Conservation (phyloP, 2,797 vertebrate genomes). For the Pelodytes ibericus region DNA sequence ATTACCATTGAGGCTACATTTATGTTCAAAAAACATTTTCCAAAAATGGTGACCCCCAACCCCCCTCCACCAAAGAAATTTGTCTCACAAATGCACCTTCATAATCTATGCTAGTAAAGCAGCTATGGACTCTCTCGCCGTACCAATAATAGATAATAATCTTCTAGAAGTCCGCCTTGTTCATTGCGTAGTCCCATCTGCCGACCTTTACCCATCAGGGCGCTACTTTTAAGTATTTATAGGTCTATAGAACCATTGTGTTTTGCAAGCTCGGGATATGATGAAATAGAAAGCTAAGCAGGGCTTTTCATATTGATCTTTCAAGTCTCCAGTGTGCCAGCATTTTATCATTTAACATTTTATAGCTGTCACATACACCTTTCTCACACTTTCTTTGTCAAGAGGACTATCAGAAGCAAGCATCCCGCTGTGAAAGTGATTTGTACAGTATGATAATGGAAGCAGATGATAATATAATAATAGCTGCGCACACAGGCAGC, state of each 20-base stretch:
- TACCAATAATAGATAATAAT: background rate
- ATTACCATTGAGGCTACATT: background rate
- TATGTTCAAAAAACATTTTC: background rate
- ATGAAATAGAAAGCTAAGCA: background rate
- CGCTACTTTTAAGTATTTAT: conserved; percentile 1
- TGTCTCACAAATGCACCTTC: background rate
- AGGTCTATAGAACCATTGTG: background rate
- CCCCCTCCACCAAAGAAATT: background rate
- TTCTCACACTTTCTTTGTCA: conserved; percentile 6
- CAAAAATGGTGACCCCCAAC: background rate
- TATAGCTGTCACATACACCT: conserved; percentile 4
- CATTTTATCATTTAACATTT: conserved; percentile 24
- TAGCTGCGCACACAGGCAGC: conserved; percentile 18
- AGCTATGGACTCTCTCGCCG: background rate
- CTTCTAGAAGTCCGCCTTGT: background rate
- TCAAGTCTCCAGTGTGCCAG: background rate
- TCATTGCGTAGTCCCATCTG: background rate
- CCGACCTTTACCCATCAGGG: conserved; percentile 18
- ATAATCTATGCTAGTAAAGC: background rate
- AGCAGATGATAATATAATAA: conserved; percentile 37
- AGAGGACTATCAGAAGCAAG: conserved; percentile 14
- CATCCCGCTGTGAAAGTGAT: conserved; percentile 36
- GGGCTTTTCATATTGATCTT: conserved; percentile 23
- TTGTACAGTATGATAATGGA: conserved; percentile 37
- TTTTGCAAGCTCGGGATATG: background rate